These are phyloP conservation scores for Madoqua kirkii DNA, from an alignment of 2,113 vertebrate species.

Conservation along the genomic window DNA sequence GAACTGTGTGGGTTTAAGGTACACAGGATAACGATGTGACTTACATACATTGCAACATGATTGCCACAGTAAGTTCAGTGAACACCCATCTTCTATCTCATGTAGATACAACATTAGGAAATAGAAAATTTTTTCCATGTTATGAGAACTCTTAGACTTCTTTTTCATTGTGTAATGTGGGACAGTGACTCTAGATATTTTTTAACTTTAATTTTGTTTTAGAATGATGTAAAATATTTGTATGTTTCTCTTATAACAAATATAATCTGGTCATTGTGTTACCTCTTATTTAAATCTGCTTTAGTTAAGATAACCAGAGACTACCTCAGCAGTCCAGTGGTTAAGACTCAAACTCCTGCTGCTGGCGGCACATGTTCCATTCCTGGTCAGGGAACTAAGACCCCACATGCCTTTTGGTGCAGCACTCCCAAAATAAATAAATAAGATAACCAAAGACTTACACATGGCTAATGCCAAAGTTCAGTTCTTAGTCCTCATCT, in stretches of 20 bases:
- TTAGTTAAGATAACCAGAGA: not conserved
- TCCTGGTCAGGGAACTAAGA: not conserved
- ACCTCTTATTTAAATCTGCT: not conserved
- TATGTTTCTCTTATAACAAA: not conserved
- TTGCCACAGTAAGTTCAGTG: not conserved
- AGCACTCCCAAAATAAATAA: not conserved
- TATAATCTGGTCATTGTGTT: not conserved
- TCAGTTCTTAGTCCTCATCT: not conserved
- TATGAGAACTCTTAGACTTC: not conserved
- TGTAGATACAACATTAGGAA: not conserved
- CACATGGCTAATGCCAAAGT: not conserved
- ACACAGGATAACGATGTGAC: not conserved
- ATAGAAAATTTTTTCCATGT: not conserved
- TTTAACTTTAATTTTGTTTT: not conserved
- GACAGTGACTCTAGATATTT: not conserved
- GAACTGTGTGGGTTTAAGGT: not conserved
- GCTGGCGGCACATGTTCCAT: accelerated
- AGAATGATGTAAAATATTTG: not conserved
- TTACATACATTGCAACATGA: not conserved
- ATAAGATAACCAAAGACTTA: not conserved
- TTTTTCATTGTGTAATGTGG: not conserved
- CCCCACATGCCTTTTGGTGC: not conserved
- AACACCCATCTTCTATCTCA: not conserved
- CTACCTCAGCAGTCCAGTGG: not conserved
- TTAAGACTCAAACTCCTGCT: not conserved